Conservation (phyloP, 2,888 invertebrate species). For the Acanthacorydalis orientalis region DNA sequence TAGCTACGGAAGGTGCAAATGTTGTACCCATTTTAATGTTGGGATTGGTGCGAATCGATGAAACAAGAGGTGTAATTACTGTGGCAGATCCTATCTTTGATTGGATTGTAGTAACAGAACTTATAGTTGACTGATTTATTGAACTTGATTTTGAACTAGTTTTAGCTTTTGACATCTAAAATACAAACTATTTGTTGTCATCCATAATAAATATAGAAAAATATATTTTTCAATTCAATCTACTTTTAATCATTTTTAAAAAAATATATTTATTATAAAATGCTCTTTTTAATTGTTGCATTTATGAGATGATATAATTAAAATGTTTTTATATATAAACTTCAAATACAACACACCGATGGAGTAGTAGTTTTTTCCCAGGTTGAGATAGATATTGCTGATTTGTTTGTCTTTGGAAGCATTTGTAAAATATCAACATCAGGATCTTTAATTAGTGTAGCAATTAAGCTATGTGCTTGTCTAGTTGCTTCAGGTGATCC, state of each 20-base stretch:
- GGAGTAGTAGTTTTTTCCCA: slow-evolving; percentile 32
- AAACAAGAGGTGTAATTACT: slow-evolving; percentile 9
- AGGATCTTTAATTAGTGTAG: slow-evolving; percentile 85
- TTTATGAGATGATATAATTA: neutral
- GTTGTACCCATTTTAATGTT: slow-evolving; percentile 7
- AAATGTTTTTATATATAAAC: neutral
- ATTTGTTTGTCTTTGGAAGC: slow-evolving; percentile 40
- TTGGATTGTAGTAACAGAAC: slow-evolving; percentile 10
- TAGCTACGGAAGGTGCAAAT: slow-evolving; percentile 7
- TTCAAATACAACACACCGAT: slow-evolving; percentile 1
- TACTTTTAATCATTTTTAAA: too few relatives aligned
- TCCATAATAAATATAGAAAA: too few relatives aligned
- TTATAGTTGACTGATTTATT: slow-evolving; percentile 15
- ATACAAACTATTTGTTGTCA: neutral
- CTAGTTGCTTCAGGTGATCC: slow-evolving; percentile 84
- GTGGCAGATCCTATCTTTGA: slow-evolving; percentile 13
- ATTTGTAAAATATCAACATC: slow-evolving; percentile 79
- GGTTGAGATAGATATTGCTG: slow-evolving; percentile 34
- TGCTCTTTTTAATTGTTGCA: neutral
- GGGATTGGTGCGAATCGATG: slow-evolving; percentile 10
- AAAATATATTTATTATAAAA: too few relatives aligned
- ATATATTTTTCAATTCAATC: too few relatives aligned
- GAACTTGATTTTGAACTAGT: slow-evolving; percentile 5
- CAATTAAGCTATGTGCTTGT: slow-evolving; percentile 81
- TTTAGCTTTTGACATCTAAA: slow-evolving; percentile 4